Conservation (phyloP, 2,797 vertebrate genomes). For the Cephalopachus bancanus region DNA sequence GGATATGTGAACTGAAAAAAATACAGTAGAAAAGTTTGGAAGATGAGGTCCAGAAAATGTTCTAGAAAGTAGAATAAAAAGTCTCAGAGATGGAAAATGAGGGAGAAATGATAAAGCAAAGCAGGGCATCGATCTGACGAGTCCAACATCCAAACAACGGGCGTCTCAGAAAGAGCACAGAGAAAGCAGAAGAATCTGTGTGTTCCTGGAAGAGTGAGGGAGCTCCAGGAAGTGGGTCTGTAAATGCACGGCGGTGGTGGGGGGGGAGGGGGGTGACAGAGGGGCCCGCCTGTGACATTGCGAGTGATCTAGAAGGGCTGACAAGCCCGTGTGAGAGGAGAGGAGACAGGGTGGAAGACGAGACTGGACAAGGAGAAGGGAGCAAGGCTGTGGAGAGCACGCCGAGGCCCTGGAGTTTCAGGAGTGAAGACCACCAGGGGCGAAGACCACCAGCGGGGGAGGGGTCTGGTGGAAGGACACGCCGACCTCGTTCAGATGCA, state of each 20-base stretch:
- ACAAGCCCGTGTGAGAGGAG: background rate
- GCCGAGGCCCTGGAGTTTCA: background rate
- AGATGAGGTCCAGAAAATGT: background rate
- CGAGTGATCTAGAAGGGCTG: too few species aligned
- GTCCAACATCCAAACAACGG: too few species aligned
- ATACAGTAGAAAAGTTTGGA: background rate
- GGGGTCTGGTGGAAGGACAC: background rate
- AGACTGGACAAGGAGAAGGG: background rate
- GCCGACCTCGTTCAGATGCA: accelerated
- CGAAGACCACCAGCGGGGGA: accelerated
- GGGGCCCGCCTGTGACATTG: accelerated
- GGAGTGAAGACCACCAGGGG: accelerated
- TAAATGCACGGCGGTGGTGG: too few species aligned
- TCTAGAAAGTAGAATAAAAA: background rate
- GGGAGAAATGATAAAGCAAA: background rate
- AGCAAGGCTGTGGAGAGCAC: background rate
- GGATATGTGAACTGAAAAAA: background rate
- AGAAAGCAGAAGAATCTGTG: too few species aligned
- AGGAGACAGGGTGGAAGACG: background rate
- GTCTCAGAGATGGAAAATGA: background rate
- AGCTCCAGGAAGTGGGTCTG: background rate
- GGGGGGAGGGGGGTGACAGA: background rate
- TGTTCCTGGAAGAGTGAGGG: background rate
- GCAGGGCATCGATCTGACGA: background rate
- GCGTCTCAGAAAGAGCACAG: background rate